Conservation (phyloP, 2,113 vertebrate species). For the Odontophorus gujanensis region DNA sequence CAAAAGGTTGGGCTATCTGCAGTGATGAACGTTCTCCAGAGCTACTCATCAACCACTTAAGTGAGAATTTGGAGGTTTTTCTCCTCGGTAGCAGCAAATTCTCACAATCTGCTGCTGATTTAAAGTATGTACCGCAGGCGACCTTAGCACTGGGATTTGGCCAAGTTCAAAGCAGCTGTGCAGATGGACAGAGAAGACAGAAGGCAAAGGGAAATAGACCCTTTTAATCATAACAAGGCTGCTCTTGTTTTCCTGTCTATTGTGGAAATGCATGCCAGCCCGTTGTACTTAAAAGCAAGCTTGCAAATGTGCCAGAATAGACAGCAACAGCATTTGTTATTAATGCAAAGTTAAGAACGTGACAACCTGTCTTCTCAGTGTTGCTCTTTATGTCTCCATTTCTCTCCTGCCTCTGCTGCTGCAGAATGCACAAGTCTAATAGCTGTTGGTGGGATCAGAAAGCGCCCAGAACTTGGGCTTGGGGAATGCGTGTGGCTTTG, state of each 20-base stretch:
- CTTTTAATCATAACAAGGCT: conserved; percentile 71
- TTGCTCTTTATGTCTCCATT: conserved; percentile 31
- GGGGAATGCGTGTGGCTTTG: not conserved
- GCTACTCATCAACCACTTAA: not conserved
- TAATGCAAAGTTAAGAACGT: conserved; percentile 61
- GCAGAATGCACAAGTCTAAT: not conserved
- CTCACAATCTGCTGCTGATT: conserved; percentile 35
- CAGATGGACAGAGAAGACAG: conserved; percentile 67
- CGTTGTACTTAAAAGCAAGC: conserved; percentile 60
- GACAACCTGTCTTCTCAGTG: conserved; percentile 27
- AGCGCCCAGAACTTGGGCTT: not conserved
- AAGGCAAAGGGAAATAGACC: conserved; percentile 64
- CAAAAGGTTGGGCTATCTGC: conserved; percentile 18
- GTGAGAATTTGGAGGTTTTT: conserved; percentile 31
- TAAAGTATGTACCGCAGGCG: conserved; percentile 37
- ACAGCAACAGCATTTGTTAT: conserved; percentile 38
- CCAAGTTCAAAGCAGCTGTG: conserved; percentile 70
- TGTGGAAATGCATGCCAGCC: conserved; percentile 42
- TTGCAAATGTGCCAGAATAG: conserved; percentile 52
- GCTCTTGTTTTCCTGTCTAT: conserved; percentile 66
- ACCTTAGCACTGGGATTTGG: conserved; percentile 51
- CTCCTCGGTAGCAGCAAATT: conserved; percentile 1
- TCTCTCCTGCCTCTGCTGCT: not conserved
- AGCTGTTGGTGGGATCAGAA: not conserved
- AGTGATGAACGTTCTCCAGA: not conserved